Conservation (phyloP, 92 coral and sea anemone species). For the Epizoanthus fatuus region DNA sequence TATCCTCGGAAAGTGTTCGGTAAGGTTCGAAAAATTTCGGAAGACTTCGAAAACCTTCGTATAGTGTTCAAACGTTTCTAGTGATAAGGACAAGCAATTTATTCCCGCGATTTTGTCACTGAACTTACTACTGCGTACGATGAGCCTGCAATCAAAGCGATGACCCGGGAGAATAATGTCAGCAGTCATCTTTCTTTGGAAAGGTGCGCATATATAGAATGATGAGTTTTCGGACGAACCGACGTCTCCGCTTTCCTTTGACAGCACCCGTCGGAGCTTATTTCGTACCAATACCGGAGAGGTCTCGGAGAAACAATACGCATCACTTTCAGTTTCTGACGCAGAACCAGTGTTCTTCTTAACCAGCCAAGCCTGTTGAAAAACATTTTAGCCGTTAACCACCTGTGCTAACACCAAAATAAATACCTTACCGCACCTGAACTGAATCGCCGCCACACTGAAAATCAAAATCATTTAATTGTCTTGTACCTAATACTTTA, state of each 20-base stretch:
- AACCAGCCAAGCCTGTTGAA: constrained; percentile 17
- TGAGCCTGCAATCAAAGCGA: constrained; percentile 42
- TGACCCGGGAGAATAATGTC: constrained; percentile 38
- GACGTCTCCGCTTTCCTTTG: neutral
- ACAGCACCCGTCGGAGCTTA: constrained; percentile 3
- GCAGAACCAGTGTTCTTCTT: neutral
- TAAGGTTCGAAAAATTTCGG: too few relatives aligned
- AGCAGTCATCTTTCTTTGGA: neutral
- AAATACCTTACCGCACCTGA: too few relatives aligned
- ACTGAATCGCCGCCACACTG: too few relatives aligned
- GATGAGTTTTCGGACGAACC: neutral
- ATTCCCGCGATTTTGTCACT: too few relatives aligned
- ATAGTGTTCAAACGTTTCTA: too few relatives aligned
- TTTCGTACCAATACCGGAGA: constrained; percentile 4
- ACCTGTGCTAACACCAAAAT: too few relatives aligned
- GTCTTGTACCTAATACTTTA: too few relatives aligned
- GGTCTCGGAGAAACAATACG: neutral
- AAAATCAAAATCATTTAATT: too few relatives aligned
- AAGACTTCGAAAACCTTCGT: too few relatives aligned
- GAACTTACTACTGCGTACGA: constrained; percentile 36
- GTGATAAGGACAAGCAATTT: too few relatives aligned
- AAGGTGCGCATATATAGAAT: constrained; percentile 7
- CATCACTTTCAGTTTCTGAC: neutral
- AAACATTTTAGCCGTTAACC: neutral
- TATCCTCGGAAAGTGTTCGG: too few relatives aligned